A percentile compares a stretch with the other conserved stretches of the same genome.
Evolutionary conservation across 2,113 vertebrate species (phyloP).

Genomic region (Paraplagusia blochii): DNA sequence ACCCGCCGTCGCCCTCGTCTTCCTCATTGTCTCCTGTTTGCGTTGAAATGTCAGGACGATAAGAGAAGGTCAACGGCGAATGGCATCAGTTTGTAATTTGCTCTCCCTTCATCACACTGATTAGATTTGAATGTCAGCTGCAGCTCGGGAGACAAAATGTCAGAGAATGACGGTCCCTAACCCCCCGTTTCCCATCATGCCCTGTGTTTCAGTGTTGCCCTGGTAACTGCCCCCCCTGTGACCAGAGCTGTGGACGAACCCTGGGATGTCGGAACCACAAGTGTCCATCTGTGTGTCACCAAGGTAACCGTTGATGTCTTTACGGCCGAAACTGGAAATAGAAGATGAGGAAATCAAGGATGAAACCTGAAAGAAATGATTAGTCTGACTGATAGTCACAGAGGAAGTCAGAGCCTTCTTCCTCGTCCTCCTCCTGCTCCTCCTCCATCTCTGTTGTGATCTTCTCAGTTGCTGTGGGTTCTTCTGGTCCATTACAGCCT

Average conservation of each 20-base stretch:
- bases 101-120: background rate
- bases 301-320: conserved; percentile 77
- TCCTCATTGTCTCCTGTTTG: background rate
- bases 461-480: too few relatives aligned
- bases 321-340: too few relatives aligned
- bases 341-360: too few relatives aligned
- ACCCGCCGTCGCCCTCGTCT: background rate
- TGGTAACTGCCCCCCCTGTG: conserved; percentile 93
- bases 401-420: too few relatives aligned
- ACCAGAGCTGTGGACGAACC: conserved; percentile 86
- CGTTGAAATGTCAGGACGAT: conserved; percentile 23
- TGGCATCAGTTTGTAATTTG: too few relatives aligned
- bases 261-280: conserved; percentile 96
- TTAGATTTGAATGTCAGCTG: background rate
- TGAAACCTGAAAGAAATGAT: too few relatives aligned
- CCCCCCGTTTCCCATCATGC: conserved; percentile 27
- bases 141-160: background rate
- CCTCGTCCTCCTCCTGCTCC: too few relatives aligned
- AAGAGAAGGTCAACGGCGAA: conserved; percentile 10
- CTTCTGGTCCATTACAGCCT: too few relatives aligned
- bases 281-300: conserved; percentile 93
- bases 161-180: background rate
- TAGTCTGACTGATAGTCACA: too few relatives aligned
- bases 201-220: conserved; percentile 84
- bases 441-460: too few relatives aligned